phyloP scores from a whole-genome alignment of 2,888 invertebrate species.

The Lypha dubia region DNA sequence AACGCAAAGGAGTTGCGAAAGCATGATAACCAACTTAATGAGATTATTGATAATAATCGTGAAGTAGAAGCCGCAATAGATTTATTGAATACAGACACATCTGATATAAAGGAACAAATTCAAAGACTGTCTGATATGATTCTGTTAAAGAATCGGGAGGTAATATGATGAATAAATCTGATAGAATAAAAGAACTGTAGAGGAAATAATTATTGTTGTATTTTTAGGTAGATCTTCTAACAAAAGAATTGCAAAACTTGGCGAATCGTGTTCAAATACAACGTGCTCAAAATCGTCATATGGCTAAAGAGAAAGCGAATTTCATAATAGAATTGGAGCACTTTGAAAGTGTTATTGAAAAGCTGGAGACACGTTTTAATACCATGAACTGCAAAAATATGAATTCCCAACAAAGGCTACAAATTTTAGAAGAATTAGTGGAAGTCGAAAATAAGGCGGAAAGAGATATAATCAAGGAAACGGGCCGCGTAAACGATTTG shows the following conservation, averaged over 20 bases:
- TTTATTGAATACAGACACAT: slow-evolving; percentile 82
- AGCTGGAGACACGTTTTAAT: slow-evolving; percentile 76
- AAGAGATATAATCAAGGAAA: slow-evolving; percentile 78
- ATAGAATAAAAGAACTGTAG: not conserved
- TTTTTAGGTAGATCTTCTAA: slow-evolving; percentile 77
- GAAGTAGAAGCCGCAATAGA: slow-evolving; percentile 83
- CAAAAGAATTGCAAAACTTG: slow-evolving; percentile 80
- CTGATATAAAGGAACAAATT: slow-evolving; percentile 80
- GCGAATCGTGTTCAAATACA: slow-evolving; percentile 79
- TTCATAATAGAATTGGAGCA: slow-evolving; percentile 75
- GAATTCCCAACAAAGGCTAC: slow-evolving; percentile 80
- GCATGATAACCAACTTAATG: slow-evolving; percentile 84
- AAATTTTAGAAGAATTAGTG: slow-evolving; percentile 81
- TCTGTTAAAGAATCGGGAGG: slow-evolving; percentile 83
- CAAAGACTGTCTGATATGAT: slow-evolving; percentile 80
- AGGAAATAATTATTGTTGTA: not conserved
- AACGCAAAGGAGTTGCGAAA: slow-evolving; percentile 83
- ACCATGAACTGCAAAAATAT: slow-evolving; percentile 78
- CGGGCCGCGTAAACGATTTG: slow-evolving; percentile 78
- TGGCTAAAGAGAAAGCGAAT: slow-evolving; percentile 74
- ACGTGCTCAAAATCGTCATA: slow-evolving; percentile 80
- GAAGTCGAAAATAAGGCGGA: slow-evolving; percentile 79
- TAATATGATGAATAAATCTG: slow-evolving; percentile 65
- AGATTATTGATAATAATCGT: slow-evolving; percentile 85
- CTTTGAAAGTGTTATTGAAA: slow-evolving; percentile 72